Evolutionary conservation across 2,888 invertebrate species (phyloP), one percentile per base, ranked within the genome.

Genomic region (Cheilosia pagana): DNA sequence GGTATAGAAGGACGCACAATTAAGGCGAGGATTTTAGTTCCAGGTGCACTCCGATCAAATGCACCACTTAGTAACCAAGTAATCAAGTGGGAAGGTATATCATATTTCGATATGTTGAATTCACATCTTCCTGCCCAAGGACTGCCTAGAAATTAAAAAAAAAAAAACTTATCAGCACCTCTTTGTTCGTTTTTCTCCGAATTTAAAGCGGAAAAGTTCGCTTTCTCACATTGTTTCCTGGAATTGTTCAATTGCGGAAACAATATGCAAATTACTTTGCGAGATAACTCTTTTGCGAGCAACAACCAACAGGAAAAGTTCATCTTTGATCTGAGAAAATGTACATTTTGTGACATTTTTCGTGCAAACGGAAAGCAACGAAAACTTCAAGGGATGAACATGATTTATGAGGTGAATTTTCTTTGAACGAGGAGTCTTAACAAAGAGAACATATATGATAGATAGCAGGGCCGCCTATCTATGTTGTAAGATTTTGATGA

Each of bases 201-300:
- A 35, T 67, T 57, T 65, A 28, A 60, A 52, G 31, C 43, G 52
- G 14, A 43, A 67, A 76, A 60, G 43, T 67, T 67, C 8, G 16
- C 21, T 35, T 59, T 63, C 48, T 74, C 52, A 43, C 67, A 52
- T 76, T 76, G 52, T 67, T 76, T 76, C 59, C 59, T 50, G 25
- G 48, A 67, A 59, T 60, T 23, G 76, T 43, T 67, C 76, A 76
- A 76, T 67, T 68, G 35, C 59, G 75, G 59, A 67, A 67, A 67
- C 59, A 76, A 76, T 76, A 76, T 67, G 76, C 67, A 76, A 76
- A 76, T 76, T 53, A 52, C 60, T 31, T 31, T 35, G 12, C 52
- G 19, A 60, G 67, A 60, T 76, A 68, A 43, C 59, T 60, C 67
- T 35, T 76, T 59, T 68, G 76, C 67, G 41, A 41, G 75, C 63